phyloP scores from a whole-genome alignment of 2,113 vertebrate species.

The Hippocampus comes region DNA sequence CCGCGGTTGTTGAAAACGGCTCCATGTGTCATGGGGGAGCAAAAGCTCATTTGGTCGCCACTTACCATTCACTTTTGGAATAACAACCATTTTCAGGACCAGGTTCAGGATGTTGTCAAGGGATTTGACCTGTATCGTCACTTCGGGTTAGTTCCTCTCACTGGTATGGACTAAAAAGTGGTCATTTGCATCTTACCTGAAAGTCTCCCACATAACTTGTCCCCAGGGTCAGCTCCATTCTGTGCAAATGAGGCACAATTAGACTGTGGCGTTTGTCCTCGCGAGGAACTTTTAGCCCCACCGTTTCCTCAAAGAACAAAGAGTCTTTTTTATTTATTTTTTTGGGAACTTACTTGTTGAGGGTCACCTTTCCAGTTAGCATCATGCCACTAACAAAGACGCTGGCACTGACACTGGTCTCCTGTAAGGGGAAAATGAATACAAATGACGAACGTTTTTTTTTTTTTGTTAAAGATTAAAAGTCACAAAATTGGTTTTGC shows the following conservation, averaged over 20 bases:
- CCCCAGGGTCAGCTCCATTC: slow-evolving; percentile 59
- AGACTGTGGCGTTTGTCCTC: slow-evolving; percentile 18
- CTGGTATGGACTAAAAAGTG: not conserved
- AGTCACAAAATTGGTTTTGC: too few relatives aligned
- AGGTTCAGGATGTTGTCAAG: slow-evolving; percentile 53
- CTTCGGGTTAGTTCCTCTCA: not conserved
- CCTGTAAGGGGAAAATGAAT: slow-evolving; percentile 36
- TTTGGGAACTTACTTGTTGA: slow-evolving; percentile 65
- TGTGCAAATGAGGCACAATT: slow-evolving; percentile 51
- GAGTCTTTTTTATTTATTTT: not conserved
- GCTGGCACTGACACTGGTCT: slow-evolving; percentile 52
- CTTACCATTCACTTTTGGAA: slow-evolving; percentile 69
- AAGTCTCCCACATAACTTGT: slow-evolving; percentile 70
- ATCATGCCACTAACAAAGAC: slow-evolving; percentile 53
- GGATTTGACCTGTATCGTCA: slow-evolving; percentile 51
- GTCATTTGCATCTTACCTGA: slow-evolving; percentile 52
- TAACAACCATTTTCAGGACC: slow-evolving; percentile 58
- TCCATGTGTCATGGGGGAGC: not conserved
- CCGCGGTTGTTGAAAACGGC: not conserved
- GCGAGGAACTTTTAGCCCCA: slow-evolving; percentile 14
- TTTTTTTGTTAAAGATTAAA: not conserved
- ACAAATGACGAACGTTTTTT: not conserved
- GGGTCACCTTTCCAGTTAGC: slow-evolving; percentile 56
- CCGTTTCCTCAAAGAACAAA: slow-evolving; percentile 7
- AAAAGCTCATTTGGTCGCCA: not conserved